Evolutionary conservation across 2,113 vertebrate genomes (phyloP).

Genomic region (human): GRCh38 chr21:27994001-27994500

Average conservation of each 20-base stretch:
- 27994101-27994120: slow-evolving; percentile 33
- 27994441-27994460: not conserved
- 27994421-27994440: not conserved
- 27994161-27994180: not conserved
- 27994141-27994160: slow-evolving; percentile 37
- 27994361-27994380: not conserved
- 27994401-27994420: not conserved
- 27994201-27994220: not conserved
- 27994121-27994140: slow-evolving; percentile 12
- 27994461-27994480: not conserved
- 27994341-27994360: not conserved
- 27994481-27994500: not conserved
- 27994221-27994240: not conserved
- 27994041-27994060: slow-evolving; percentile 48
- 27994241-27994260: not conserved
- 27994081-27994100: not conserved
- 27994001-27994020: not conserved
- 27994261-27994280: not conserved
- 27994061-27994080: slow-evolving; percentile 32
- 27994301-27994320: not conserved
- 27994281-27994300: not conserved
- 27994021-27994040: not conserved
- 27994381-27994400: not conserved
- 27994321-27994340: not conserved
- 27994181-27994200: not conserved